Evolutionary conservation across 2,888 invertebrate genomes (phyloP).

Genomic region (Geotrupes spiniger): DNA sequence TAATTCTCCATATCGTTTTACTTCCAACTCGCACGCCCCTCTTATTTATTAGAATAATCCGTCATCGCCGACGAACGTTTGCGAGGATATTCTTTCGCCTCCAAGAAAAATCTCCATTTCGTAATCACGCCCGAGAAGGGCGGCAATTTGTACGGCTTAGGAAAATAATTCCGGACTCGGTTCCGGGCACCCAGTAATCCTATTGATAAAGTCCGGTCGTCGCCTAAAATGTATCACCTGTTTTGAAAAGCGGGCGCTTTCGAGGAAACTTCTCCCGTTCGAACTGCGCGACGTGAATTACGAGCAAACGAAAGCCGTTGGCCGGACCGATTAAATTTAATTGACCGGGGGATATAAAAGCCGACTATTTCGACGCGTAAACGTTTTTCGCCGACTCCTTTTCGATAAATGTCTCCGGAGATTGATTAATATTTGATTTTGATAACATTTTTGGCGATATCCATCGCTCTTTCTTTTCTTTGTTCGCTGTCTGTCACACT

Average conservation of each 20-base stretch:
- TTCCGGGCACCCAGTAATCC: constrained; percentile 26
- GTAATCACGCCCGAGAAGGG: constrained; percentile 33
- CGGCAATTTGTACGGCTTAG: constrained; percentile 42
- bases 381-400: background rate
- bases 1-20: too few relatives aligned
- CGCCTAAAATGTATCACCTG: background rate
- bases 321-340: too few relatives aligned
- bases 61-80: too few relatives aligned
- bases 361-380: too few relatives aligned
- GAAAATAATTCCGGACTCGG: constrained; percentile 38
- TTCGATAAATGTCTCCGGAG: background rate
- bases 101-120: constrained; percentile 36
- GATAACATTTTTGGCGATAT: background rate
- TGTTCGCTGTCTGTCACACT: too few relatives aligned
- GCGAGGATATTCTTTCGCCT: too few relatives aligned
- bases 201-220: constrained; percentile 28
- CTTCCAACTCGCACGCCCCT: too few relatives aligned
- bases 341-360: too few relatives aligned
- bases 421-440: background rate
- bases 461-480: background rate
- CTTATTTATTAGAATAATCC: too few relatives aligned
- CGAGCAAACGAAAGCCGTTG: too few relatives aligned
- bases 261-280: too few relatives aligned
- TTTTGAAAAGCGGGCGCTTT: background rate
- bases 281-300: too few relatives aligned